Evolutionary conservation across 2,797 vertebrate genomes (phyloP), one percentile per base, ranked within the genome.

Genomic region (Nyctalus aviator): DNA sequence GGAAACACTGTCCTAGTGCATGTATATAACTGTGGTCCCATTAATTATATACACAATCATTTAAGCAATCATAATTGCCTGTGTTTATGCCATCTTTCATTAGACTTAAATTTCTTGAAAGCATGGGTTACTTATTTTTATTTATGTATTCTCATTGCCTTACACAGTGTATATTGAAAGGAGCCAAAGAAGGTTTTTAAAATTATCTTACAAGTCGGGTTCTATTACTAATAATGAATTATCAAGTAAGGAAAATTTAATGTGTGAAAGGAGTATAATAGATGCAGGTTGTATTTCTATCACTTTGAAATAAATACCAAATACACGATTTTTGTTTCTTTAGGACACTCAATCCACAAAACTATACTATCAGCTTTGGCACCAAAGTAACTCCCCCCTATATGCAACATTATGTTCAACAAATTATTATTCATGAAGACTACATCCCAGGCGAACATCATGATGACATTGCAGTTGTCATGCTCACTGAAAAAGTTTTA

Each of bases 341-440:
- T 94, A 98, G 98, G 57, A 93, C 98, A 92, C 91, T 83, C 44
- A 96, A 98, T 92, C 97, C 97, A 71, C 96, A 95, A 87, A 96
- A 97, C 76, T 98, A 98, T 97, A 97, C 97, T 48, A 98, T 98
- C 89, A 98, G 97, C 84, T 98, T 98, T 97, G 98, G 98, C 94
- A 98, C 97, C 32, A 94, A 95, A 92, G 92, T 98, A 97, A 97
- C 84, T 35, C 98, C 97, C 30, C 96, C 98, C 13, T 97, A 95
- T 62, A 90, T 98, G 96, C 95, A 96, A 84, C 94, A 95, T 83
- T 79, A 94, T 9, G 84, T 98, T 78, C 97, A 98, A 95, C 96
- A 94, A 82, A 98, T 98, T 48, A 98, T 98, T 88, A 92, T 98
- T 85, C 98, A 98, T 50, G 98, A 98, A 93, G 85, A 97, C 93